These are phyloP conservation scores for Corythornis madagascariensis DNA, from an alignment of 2,113 vertebrate genomes.

Conservation along the genomic window DNA sequence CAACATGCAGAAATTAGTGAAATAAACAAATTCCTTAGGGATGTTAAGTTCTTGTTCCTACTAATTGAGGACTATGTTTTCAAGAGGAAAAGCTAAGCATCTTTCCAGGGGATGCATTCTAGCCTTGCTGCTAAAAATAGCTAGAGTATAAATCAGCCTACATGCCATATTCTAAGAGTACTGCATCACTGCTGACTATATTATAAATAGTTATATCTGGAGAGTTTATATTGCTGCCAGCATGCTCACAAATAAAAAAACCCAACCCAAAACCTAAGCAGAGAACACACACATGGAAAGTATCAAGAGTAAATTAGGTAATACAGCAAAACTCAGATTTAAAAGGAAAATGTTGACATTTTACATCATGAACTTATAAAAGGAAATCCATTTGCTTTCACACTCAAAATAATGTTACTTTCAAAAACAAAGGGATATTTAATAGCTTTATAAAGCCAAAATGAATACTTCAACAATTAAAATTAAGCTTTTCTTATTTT, in stretches of 20 bases:
- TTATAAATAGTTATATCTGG: slow-evolving; percentile 21
- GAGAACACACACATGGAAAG: neutral
- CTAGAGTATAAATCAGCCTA: neutral
- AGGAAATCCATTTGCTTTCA: slow-evolving; percentile 9
- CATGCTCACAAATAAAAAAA: neutral
- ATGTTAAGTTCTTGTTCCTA: slow-evolving; percentile 4
- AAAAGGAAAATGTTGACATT: slow-evolving; percentile 3
- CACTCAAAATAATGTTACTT: neutral
- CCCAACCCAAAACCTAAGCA: neutral
- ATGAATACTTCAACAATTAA: too few species aligned
- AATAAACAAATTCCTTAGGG: slow-evolving; percentile 23
- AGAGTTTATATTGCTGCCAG: slow-evolving; percentile 15
- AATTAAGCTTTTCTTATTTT: neutral
- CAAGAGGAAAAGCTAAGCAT: neutral
- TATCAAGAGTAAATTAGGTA: neutral
- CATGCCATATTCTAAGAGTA: neutral
- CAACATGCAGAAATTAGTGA: neutral
- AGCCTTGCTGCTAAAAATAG: slow-evolving; percentile 27
- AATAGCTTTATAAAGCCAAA: neutral
- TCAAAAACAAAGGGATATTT: neutral
- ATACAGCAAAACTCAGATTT: neutral
- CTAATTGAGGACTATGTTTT: slow-evolving; percentile 37
- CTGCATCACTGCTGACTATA: neutral
- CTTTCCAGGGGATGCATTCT: slow-evolving; percentile 19
- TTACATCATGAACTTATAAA: neutral